phyloP scores from a whole-genome alignment of 2,797 vertebrate species.

The Silurus aristotelis region DNA sequence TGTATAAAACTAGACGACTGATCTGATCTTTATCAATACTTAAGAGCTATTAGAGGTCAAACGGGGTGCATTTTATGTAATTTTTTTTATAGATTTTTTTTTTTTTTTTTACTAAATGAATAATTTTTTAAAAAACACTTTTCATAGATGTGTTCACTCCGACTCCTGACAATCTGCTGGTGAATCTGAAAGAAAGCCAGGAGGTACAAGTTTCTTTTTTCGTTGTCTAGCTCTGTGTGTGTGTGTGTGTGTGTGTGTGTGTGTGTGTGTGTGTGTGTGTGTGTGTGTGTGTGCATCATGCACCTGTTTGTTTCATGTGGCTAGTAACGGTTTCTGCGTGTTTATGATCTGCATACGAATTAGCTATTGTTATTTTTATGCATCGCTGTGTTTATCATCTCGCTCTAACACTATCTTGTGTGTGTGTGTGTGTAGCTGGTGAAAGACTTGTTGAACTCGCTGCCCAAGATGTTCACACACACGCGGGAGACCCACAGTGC shows the following conservation, averaged over 20 bases:
- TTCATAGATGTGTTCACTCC: constrained; percentile 91
- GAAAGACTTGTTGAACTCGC: constrained; percentile 84
- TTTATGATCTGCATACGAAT: constrained; percentile 5
- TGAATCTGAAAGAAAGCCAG: constrained; percentile 93
- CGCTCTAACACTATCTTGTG: background rate
- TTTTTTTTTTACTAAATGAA: background rate
- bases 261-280: constrained; percentile 15
- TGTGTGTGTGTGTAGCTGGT: constrained; percentile 79
- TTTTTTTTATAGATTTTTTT: background rate
- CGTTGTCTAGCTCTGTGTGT: background rate
- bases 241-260: background rate
- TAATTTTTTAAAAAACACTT: background rate
- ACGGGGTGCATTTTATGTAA: too few relatives aligned
- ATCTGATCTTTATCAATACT: too few relatives aligned
- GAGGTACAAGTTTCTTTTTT: constrained; percentile 76
- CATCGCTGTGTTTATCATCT: background rate
- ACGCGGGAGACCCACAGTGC: constrained; percentile 94
- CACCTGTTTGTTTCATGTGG: constrained; percentile 35
- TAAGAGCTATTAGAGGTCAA: too few relatives aligned
- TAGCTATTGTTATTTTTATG: background rate
- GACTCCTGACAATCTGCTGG: constrained; percentile 92
- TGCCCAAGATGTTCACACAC: constrained; percentile 90
- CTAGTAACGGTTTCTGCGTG: constrained; percentile 8
- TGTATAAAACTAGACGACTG: too few relatives aligned
- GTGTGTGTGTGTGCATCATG: background rate